A percentile compares a stretch with the other conserved stretches of the same genome.
Conservation (phyloP, 2,888 invertebrate genomes). For the Drosophila paramelanica region DNA sequence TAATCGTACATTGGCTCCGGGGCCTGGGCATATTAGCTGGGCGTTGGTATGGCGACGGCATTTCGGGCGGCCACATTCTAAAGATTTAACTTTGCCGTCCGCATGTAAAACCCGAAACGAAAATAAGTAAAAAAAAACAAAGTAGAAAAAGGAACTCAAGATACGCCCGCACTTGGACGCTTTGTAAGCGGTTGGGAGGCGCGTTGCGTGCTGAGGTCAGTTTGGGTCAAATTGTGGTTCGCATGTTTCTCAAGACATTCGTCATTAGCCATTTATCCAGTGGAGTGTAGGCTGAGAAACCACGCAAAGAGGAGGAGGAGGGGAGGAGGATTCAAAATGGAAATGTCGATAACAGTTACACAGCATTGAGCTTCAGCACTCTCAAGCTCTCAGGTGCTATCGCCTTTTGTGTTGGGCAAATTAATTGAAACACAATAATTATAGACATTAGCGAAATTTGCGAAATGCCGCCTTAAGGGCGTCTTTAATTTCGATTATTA, state of each 20-base stretch:
- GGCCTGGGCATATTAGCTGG: slow-evolving; percentile 14
- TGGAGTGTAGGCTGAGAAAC: neutral
- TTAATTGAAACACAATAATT: slow-evolving; percentile 63
- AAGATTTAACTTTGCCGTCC: slow-evolving; percentile 49
- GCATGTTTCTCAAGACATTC: slow-evolving; percentile 45
- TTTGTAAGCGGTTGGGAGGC: slow-evolving; percentile 1
- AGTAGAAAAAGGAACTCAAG: slow-evolving; percentile 4
- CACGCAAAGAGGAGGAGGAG: neutral
- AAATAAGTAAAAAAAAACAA: slow-evolving; percentile 6
- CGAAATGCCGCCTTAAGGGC: neutral
- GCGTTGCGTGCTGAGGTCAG: slow-evolving; percentile 54
- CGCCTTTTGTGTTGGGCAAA: slow-evolving; percentile 40
- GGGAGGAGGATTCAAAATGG: slow-evolving; percentile 21
- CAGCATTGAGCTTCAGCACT: slow-evolving; percentile 2
- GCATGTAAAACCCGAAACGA: slow-evolving; percentile 12
- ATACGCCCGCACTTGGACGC: slow-evolving; percentile 46
- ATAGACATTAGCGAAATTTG: slow-evolving; percentile 39
- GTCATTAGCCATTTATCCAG: slow-evolving; percentile 52
- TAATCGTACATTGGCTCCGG: slow-evolving; percentile 41
- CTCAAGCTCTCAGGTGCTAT: neutral
- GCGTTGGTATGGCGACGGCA: slow-evolving; percentile 32
- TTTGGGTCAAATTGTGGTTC: slow-evolving; percentile 42
- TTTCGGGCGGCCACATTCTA: slow-evolving; percentile 45
- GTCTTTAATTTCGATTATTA: slow-evolving; percentile 13
- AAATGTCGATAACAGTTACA: slow-evolving; percentile 43